phyloP scores from a whole-genome alignment of 2,113 vertebrate genomes.

The Indicator maculatus region DNA sequence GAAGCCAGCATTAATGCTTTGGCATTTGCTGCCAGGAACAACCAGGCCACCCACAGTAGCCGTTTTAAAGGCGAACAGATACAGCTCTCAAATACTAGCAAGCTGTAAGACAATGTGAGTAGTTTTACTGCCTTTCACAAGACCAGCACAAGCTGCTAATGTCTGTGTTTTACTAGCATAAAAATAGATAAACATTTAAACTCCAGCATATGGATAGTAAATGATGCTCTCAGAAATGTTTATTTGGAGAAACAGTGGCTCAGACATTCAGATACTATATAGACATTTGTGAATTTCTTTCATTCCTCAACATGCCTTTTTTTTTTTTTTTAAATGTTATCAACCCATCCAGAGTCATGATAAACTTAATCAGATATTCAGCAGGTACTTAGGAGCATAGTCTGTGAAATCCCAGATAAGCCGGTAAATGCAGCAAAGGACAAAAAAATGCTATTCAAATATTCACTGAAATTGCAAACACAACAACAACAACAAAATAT shows the following conservation, averaged over 20 bases:
- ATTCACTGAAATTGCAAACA: neutral
- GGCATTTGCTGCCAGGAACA: neutral
- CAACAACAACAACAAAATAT: neutral
- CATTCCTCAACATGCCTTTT: neutral
- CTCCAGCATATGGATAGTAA: neutral
- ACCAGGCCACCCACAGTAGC: rapidly evolving
- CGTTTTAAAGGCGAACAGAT: neutral
- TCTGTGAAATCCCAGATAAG: neutral
- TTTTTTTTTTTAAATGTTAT: neutral
- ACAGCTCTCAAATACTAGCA: neutral
- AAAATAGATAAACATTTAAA: neutral
- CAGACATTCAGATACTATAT: neutral
- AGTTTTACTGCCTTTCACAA: neutral
- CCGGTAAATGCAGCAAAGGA: neutral
- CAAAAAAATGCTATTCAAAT: neutral
- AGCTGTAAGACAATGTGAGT: neutral
- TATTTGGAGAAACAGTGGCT: neutral
- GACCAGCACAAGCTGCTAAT: neutral
- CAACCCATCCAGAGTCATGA: neutral
- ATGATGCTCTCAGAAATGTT: neutral
- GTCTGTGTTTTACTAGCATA: neutral
- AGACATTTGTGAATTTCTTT: neutral
- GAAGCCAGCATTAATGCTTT: neutral
- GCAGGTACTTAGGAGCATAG: neutral
- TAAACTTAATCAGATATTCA: neutral